A percentile compares a stretch with the other conserved stretches of the same genome.
Evolutionary conservation across 2,113 vertebrate species (phyloP).

Genomic region (Mirza zaza): DNA sequence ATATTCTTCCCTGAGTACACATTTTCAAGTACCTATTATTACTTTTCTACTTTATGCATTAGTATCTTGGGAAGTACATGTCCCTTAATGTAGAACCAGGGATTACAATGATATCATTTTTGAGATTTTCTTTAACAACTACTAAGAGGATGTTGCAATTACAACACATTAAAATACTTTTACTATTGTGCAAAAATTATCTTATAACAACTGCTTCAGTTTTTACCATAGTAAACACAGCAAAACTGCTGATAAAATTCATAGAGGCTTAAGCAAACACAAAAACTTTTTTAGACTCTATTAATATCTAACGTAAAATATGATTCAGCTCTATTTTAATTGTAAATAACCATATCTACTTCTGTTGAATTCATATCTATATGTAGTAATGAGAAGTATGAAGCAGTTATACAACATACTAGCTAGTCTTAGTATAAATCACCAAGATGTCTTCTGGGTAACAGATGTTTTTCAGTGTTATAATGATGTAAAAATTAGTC

Average conservation of each 20-base stretch:
- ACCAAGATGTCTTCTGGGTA: background rate
- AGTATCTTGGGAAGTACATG: conserved; percentile 74
- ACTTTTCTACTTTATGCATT: conserved; percentile 77
- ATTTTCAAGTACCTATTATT: conserved; percentile 80
- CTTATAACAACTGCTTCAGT: conserved; percentile 69
- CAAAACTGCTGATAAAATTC: conserved; percentile 58
- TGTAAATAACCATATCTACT: background rate
- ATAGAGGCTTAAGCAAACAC: conserved; percentile 57
- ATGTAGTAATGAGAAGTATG: background rate
- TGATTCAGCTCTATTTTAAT: background rate
- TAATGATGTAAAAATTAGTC: background rate
- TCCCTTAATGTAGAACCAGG: conserved; percentile 69
- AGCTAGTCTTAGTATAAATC: background rate
- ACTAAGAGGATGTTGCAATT: conserved; percentile 79
- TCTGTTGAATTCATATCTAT: conserved; percentile 1
- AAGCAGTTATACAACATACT: background rate
- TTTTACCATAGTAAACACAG: conserved; percentile 32
- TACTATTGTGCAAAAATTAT: conserved; percentile 76
- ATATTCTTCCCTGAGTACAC: conserved; percentile 77
- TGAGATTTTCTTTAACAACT: conserved; percentile 80
- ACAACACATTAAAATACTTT: conserved; percentile 80
- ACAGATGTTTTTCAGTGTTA: conserved; percentile 26
- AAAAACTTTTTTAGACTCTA: conserved; percentile 58
- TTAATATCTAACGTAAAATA: background rate
- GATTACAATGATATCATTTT: conserved; percentile 78